Evolutionary conservation across 2,797 vertebrate species (phyloP), one percentile per base, ranked within the genome.

Genomic region (Catostomus latipinnis): DNA sequence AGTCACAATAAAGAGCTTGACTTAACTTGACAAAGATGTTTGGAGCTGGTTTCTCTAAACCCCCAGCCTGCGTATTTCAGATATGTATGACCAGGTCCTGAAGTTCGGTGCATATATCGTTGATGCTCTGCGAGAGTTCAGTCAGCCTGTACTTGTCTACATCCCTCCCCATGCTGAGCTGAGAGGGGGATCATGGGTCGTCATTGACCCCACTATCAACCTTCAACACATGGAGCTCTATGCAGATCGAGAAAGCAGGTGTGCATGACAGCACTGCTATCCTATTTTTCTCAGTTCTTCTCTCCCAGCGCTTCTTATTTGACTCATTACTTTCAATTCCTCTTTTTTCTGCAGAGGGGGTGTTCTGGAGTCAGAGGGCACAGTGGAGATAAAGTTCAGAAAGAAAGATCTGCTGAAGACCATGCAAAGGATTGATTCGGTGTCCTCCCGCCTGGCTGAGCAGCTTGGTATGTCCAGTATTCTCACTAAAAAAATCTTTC

Each of bases 141-240:
- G 50, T 45, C 97, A 98, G 86, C 98, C 98, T 0, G 90, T 97
- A 14, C 92, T 99, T n/a, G 95, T 98, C 66, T 99, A 99, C 87
- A 96, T 99, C 90, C 97, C 98, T 0, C 97, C 96, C 0, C 91
- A 95, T 0, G 97, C 96, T 0, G 98, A 99, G 89, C 92, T 99
- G 78, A 93, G 97, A n/a, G 98, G 98, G 0, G 98, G 98, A 18
- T 99, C 97, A 45, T 99, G 98, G 98, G 97, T 97, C 45, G 98
- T 98, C 80, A 94, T 99, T 6, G 98, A 99, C 84, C 88, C 96
- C 70, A 97, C 96, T 84, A 98, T 99, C 90, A 99, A 99, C 87
- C 96, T 96, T 0, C 90, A 96, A 69, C 95, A 94, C 53, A 95
- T 98, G 93, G 98, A 99, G 87, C 93, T 97, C 52, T 99, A 99